phyloP scores from a whole-genome alignment of 2,888 invertebrate species.

The Microplitis deprimator region DNA sequence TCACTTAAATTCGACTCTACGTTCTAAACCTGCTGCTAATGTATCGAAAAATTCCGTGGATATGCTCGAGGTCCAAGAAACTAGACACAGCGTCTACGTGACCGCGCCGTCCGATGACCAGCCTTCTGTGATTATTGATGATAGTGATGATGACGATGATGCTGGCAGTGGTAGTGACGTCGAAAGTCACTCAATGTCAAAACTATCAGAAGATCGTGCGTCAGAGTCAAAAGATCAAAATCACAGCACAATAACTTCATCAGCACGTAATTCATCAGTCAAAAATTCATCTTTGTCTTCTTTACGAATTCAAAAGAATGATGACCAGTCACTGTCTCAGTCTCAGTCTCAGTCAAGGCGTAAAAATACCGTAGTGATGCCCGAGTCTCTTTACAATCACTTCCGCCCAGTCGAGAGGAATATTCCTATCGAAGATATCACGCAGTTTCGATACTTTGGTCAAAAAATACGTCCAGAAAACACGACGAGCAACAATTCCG shows the following conservation, averaged over 20 bases:
- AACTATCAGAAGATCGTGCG: conserved; percentile 16
- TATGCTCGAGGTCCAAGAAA: conserved; percentile 61
- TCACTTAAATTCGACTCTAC: conserved; percentile 45
- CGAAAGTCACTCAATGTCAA: conserved; percentile 16
- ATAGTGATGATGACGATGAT: conserved; percentile 27
- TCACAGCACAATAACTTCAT: conserved; percentile 5
- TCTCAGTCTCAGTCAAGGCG: conserved; percentile 59
- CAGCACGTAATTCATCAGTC: neutral
- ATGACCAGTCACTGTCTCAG: neutral
- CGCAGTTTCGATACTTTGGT: conserved; percentile 81
- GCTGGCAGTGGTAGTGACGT: neutral
- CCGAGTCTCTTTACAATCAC: conserved; percentile 78
- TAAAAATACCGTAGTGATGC: conserved; percentile 76
- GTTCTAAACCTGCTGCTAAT: conserved; percentile 40
- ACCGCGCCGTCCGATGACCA: conserved; percentile 50
- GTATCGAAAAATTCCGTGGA: conserved; percentile 51
- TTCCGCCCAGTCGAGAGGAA: conserved; percentile 78
- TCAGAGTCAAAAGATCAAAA: conserved; percentile 11
- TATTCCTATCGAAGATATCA: conserved; percentile 78
- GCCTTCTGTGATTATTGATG: conserved; percentile 33
- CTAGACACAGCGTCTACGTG: conserved; percentile 61
- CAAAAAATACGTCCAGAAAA: conserved; percentile 75
- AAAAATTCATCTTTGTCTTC: conserved; percentile 6
- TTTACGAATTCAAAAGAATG: conserved; percentile 53
- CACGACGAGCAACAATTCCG: conserved; percentile 56